Conservation (phyloP, 2,797 vertebrate genomes). For the Halcyon smyrnensis region DNA sequence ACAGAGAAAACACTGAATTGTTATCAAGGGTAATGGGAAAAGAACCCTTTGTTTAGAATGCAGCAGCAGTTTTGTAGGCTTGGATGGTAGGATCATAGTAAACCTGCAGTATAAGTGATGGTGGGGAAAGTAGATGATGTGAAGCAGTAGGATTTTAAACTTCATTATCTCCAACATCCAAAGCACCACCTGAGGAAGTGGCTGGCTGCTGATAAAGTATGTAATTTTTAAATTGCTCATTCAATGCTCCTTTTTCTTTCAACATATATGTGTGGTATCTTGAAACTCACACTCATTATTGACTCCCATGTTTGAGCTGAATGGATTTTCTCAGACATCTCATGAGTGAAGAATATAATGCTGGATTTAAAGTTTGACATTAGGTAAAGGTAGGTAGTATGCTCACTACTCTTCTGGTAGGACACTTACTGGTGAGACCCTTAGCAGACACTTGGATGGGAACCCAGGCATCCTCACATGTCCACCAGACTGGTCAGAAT, state of each 20-base stretch:
- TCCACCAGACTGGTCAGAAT: background rate
- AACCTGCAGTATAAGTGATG: background rate
- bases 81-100: background rate
- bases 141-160: conserved; percentile 6
- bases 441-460: background rate
- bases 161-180: background rate
- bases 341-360: background rate
- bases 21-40: background rate
- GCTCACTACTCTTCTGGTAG: background rate
- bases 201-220: conserved; percentile 11
- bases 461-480: background rate
- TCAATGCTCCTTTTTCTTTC: background rate
- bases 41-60: background rate
- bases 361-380: background rate
- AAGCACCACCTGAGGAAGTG: background rate
- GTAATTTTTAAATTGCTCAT: background rate
- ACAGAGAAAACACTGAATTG: background rate
- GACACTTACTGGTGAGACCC: background rate
- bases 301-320: background rate
- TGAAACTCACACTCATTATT: background rate
- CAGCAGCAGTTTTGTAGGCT: background rate
- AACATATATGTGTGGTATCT: background rate
- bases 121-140: background rate
- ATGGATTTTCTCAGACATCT: background rate
- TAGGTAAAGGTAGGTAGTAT: background rate